Conservation (phyloP, 1,140 invertebrate species). For the Ceratoteleas bidentatus region DNA sequence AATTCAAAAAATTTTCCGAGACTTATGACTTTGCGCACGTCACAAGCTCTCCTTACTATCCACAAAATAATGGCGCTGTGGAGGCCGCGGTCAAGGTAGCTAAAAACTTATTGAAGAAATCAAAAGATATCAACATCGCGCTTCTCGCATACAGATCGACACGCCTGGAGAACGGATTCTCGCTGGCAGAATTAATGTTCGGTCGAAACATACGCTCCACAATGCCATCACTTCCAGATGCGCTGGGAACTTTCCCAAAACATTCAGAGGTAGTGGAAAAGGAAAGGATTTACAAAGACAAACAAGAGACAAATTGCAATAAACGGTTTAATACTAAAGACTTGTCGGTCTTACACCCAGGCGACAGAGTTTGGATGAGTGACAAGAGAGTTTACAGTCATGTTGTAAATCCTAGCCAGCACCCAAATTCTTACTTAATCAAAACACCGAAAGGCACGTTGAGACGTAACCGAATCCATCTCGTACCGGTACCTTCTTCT, state of each 20-base stretch:
- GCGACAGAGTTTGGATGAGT: slow-evolving; percentile 18
- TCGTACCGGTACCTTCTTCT: not conserved
- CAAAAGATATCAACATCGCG: slow-evolving; percentile 23
- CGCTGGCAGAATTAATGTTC: slow-evolving; percentile 57
- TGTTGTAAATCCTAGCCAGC: not conserved
- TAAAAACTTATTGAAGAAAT: slow-evolving; percentile 58
- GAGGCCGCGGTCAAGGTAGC: slow-evolving; percentile 65
- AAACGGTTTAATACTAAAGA: not conserved
- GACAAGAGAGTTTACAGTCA: slow-evolving; percentile 11
- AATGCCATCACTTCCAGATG: slow-evolving; percentile 29
- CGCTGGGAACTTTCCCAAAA: slow-evolving; percentile 20
- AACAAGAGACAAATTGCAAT: slow-evolving; percentile 5
- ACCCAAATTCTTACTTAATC: slow-evolving; percentile 23
- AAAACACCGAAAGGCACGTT: slow-evolving; percentile 5
- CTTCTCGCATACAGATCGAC: slow-evolving; percentile 51
- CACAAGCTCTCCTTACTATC: slow-evolving; percentile 66
- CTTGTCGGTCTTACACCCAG: not conserved
- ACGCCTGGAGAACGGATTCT: slow-evolving; percentile 52
- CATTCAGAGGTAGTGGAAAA: not conserved
- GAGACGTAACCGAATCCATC: slow-evolving; percentile 11
- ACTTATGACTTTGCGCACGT: slow-evolving; percentile 57
- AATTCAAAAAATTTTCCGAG: slow-evolving; percentile 57
- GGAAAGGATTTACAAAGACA: slow-evolving; percentile 12
- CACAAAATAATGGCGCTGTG: slow-evolving; percentile 66
- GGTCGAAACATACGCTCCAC: slow-evolving; percentile 39